These are phyloP conservation scores for Priocnemis perturbator DNA, from an alignment of 2,888 invertebrate genomes.

Conservation along the genomic window DNA sequence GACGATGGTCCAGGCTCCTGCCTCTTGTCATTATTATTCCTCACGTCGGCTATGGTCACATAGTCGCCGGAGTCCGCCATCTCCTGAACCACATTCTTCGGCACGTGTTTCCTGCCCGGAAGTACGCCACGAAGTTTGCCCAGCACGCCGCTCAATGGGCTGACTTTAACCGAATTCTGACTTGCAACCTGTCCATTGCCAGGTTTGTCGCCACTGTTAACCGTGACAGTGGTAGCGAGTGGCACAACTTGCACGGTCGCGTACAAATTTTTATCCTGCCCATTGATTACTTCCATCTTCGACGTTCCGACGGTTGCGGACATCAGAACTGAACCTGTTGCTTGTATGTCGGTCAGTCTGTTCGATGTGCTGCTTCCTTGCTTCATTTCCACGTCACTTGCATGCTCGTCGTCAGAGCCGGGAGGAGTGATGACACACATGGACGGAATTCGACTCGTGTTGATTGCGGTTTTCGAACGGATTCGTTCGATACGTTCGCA, in stretches of 20 bases:
- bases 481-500: conserved; percentile 91
- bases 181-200: conserved; percentile 23
- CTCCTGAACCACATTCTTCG: conserved; percentile 43
- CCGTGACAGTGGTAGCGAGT: conserved; percentile 32
- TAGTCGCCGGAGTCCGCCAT: conserved; percentile 84
- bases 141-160: conserved; percentile 84
- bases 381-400: conserved; percentile 71
- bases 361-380: conserved; percentile 32
- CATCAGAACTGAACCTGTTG: conserved; percentile 67
- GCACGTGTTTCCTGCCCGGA: conserved; percentile 66
- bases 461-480: conserved; percentile 90
- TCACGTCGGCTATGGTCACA: conserved; percentile 89
- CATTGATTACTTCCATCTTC: conserved; percentile 73
- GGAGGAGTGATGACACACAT: conserved; percentile 94
- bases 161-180: conserved; percentile 55
- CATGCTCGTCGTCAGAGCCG: conserved; percentile 90
- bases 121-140: conserved; percentile 80
- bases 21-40: conserved; percentile 84
- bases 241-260: conserved; percentile 70
- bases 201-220: conserved; percentile 24
- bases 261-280: conserved; percentile 72
- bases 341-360: conserved; percentile 45
- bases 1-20: conserved; percentile 49
- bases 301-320: conserved; percentile 72
- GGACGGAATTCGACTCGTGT: conserved; percentile 91